Base-by-base conservation (phyloP, 2,113 vertebrate species). In the Corydoras maculifer region DNA sequence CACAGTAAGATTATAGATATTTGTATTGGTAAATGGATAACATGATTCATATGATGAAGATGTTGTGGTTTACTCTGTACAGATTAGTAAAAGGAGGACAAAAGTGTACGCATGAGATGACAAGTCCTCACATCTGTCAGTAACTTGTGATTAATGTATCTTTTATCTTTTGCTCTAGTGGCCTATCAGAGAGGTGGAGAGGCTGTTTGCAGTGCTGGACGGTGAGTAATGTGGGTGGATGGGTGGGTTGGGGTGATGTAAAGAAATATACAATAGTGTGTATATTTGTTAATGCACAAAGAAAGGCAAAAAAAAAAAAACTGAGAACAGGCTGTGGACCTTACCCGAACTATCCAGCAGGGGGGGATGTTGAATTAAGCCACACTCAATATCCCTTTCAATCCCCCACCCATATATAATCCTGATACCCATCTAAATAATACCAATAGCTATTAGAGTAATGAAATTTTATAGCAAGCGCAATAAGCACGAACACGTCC, bases 191-290 rank as follows among this genome's bases (percentile, higher is more conserved):
- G 97, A 91, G 95, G 96, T 76, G 97, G 96, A 59, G 97, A 99
- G 81, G 93, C 93, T 14, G 93, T 98, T 66, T 97, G 92, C 94
- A 98, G 95, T 75, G 96, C 93, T 81, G 94, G 96, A 88, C 94
- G 96, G 96, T 99, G 91, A 95, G 88, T 79, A 75, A 76, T 65
- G 53, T 15, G 76, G 53, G 10, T 9, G 9, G 9, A 13, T 32
- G 31, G 62, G 35, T 4, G 35, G 35, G 35, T 43, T 43, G 35
- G 31, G 62, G 35, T 4, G 35, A 8, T 4, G 4, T 43, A 8
- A 43, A 43, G 35, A 43, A 43, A 43, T 43, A 43, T 43, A 5
- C 35, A 5, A 43, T 43, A 43, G 35, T 43, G 35, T 43, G 35
- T 43, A 43, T 43, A 43, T 43, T 43, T 43, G 0, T 8, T 8